Evolutionary conservation across 2,113 vertebrate genomes (phyloP).

Genomic region (Pipa parva): DNA sequence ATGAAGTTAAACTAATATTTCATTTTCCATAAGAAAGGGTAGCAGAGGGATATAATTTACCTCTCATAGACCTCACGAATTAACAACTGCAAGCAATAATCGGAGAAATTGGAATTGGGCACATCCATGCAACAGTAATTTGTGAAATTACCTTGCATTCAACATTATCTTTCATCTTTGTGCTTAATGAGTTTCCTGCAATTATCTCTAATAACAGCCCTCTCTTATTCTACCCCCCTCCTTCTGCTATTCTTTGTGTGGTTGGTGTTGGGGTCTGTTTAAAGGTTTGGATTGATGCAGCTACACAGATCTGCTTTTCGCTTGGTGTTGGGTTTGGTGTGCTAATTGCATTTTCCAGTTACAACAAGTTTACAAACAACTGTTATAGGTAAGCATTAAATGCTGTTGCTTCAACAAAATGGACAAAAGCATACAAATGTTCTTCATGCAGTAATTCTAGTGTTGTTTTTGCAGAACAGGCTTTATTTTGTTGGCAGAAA

Average conservation of each 20-base stretch:
- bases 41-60: slow-evolving; percentile 36
- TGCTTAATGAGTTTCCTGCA: slow-evolving; percentile 71
- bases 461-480: no score
- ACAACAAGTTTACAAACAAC: slow-evolving; percentile 85
- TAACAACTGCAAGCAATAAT: slow-evolving; percentile 54
- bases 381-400: slow-evolving; percentile 69
- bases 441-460: no score
- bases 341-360: slow-evolving; percentile 82
- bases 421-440: neutral
- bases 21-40: slow-evolving; percentile 44
- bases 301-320: slow-evolving; percentile 81
- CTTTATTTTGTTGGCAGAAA: no score
- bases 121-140: slow-evolving; percentile 70
- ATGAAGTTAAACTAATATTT: slow-evolving; percentile 38
- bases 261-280: slow-evolving; percentile 64
- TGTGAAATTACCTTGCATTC: slow-evolving; percentile 76
- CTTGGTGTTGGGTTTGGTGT: slow-evolving; percentile 82
- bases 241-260: slow-evolving; percentile 66
- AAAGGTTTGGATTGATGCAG: slow-evolving; percentile 69
- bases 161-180: slow-evolving; percentile 73
- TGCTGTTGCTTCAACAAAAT: slow-evolving; percentile 4
- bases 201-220: slow-evolving; percentile 74
- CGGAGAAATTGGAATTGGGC: slow-evolving; percentile 70
- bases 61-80: slow-evolving; percentile 31
- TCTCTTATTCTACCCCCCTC: slow-evolving; percentile 53